A percentile compares a stretch with the other conserved stretches of the same genome.
phyloP scores from a whole-genome alignment of 2,113 vertebrate species.

The Siphamia tubifer region DNA sequence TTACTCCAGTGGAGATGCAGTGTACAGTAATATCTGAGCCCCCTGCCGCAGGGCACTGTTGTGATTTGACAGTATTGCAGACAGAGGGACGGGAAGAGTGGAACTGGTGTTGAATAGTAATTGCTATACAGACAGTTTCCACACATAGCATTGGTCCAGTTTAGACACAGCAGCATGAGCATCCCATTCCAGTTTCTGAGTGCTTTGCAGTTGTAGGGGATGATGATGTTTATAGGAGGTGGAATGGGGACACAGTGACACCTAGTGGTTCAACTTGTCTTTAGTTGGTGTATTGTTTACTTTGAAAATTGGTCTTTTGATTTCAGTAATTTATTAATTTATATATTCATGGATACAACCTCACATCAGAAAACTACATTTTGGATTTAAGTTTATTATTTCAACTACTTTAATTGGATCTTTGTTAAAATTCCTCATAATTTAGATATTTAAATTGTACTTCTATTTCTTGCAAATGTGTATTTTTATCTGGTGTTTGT shows the following conservation, averaged over 20 bases:
- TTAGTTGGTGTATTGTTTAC: background rate
- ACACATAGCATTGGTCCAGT: slow-evolving; percentile 40
- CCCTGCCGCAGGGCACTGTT: slow-evolving; percentile 44
- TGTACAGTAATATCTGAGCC: slow-evolving; percentile 58
- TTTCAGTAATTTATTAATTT: too few species aligned
- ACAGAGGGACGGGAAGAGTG: slow-evolving; percentile 22
- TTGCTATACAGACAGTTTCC: slow-evolving; percentile 35
- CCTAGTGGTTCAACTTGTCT: slow-evolving; percentile 65
- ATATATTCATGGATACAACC: too few species aligned
- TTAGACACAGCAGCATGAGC: slow-evolving; percentile 35
- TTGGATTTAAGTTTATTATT: background rate
- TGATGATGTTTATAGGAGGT: background rate
- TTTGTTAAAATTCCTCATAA: background rate
- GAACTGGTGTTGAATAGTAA: slow-evolving; percentile 65
- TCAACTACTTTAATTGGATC: background rate
- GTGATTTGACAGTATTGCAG: slow-evolving; percentile 57
- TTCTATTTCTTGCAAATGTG: background rate
- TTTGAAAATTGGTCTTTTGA: background rate
- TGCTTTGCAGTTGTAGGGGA: slow-evolving; percentile 1
- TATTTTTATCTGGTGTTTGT: background rate
- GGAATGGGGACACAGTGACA: slow-evolving; percentile 77
- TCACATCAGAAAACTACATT: background rate
- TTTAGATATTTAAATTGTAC: too few species aligned
- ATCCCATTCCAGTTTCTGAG: slow-evolving; percentile 24
- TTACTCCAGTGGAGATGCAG: slow-evolving; percentile 47